phyloP scores from a whole-genome alignment of 2,888 invertebrate species.

The Nowickia ferox region DNA sequence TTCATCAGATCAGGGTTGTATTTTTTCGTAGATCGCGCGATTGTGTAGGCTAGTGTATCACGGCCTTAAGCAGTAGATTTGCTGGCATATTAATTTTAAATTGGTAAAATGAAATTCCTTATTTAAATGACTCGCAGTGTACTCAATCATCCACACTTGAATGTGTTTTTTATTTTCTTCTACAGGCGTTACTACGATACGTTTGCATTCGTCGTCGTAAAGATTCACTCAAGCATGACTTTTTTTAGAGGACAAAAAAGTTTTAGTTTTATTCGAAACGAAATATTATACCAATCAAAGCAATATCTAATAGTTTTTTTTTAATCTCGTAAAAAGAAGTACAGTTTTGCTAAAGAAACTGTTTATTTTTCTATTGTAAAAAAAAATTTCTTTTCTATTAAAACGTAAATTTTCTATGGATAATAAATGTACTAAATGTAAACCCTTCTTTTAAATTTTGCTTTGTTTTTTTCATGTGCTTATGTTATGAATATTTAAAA shows the following conservation, averaged over 20 bases:
- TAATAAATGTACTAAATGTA: not conserved
- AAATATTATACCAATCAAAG: conserved; percentile 19
- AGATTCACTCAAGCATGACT: conserved; percentile 41
- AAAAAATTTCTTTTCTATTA: not conserved
- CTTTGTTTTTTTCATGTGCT: not conserved
- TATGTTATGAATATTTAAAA: conserved; percentile 11
- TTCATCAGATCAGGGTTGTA: too few species aligned
- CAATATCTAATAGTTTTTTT: not conserved
- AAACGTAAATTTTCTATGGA: not conserved
- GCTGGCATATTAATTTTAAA: too few species aligned
- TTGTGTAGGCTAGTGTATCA: too few species aligned
- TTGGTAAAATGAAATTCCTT: too few species aligned
- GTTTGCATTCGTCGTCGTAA: not conserved
- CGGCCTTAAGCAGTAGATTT: too few species aligned
- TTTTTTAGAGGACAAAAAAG: conserved; percentile 44
- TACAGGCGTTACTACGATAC: not conserved
- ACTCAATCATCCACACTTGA: conserved; percentile 5
- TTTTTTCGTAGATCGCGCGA: too few species aligned
- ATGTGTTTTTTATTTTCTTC: not conserved
- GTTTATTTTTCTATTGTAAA: not conserved
- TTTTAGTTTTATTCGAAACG: conserved; percentile 1
- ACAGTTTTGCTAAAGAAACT: conserved; percentile 44
- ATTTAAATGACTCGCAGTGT: too few species aligned
- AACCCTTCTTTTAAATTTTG: not conserved
- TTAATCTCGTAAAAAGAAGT: conserved; percentile 15